Evolutionary conservation across 2,888 invertebrate genomes (phyloP), one percentile per base, ranked within the genome.

Genomic region (Lithophane ornitopus): DNA sequence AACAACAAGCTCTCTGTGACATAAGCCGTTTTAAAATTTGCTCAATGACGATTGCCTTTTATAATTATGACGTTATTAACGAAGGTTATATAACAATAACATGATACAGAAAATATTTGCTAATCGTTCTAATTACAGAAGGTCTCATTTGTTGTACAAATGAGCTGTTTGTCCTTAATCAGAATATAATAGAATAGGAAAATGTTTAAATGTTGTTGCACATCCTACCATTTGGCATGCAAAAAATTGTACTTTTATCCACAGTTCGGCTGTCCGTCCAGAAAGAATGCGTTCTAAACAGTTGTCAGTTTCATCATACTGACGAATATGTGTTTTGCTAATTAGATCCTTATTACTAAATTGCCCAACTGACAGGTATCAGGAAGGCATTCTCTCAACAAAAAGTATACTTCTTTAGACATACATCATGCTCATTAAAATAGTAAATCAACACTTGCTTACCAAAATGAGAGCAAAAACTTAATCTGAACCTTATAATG

Each of bases 401-500:
- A 58, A 22, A 71, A 22, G 3, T 41, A 19, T 14, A 44, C 12
- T 34, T 63, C 52, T 44, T 34, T 71, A 34, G 58, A 63, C 46
- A 34, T 22, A 56, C 12, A 41, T 14, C 26, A 65, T 7, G n/a
- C 34, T 41, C 19, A 80, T 58, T 78, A 81, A 80, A 80, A 78
- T 74, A 73, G 61, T 76, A 46, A 46, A 85, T 80, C 78, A 77
- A 74, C 80, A 68, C 71, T 69, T 61, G 78, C 88, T 88, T 76
- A 88, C 88, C 86, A 70, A 76, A 80, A 82, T 80, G 71, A 70
- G 78, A 70, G 70, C 68, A 85, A 81, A 76, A 81, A 77, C 65
- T 61, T 83, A 82, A 89, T 86, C 84, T 66, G 82, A 80, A 74
- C 70, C 61, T 66, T 63, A 63, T 85, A 85, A 88, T 84, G 74